phyloP scores from a whole-genome alignment of 2,888 invertebrate species.

The Andricus quercusramuli region DNA sequence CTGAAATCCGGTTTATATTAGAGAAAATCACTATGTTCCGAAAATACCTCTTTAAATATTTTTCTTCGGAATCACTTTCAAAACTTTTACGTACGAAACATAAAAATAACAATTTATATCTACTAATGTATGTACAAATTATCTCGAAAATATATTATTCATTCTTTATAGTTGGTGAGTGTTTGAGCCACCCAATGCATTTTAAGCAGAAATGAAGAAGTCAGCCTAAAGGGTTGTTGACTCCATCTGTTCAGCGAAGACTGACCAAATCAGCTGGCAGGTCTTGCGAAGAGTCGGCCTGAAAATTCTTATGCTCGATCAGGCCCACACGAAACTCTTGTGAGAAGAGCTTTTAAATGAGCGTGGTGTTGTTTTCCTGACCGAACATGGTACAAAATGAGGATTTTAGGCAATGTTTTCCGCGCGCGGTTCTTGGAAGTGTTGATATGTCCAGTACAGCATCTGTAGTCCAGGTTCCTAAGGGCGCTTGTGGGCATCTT shows the following conservation, averaged over 20 bases:
- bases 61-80: neutral
- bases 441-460: conserved; percentile 59
- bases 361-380: conserved; percentile 70
- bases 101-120: neutral
- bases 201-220: conserved; percentile 15
- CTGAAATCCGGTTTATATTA: too few species aligned
- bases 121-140: neutral
- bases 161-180: neutral
- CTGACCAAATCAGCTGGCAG: conserved; percentile 16
- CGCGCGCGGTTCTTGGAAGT: conserved; percentile 75
- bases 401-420: conserved; percentile 75
- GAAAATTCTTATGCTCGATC: conserved; percentile 5
- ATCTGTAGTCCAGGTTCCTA: conserved; percentile 60
- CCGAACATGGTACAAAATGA: conserved; percentile 72
- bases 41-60: too few species aligned
- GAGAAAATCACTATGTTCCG: too few species aligned
- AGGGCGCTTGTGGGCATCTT: conserved; percentile 35
- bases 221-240: conserved; percentile 27
- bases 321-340: neutral
- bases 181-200: neutral
- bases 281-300: neutral
- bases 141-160: neutral
- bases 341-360: conserved; percentile 19
- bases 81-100: neutral
- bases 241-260: conserved; percentile 36